These are phyloP conservation scores for Tillus elongatus DNA, from an alignment of 2,888 invertebrate genomes.

Conservation along the genomic window DNA sequence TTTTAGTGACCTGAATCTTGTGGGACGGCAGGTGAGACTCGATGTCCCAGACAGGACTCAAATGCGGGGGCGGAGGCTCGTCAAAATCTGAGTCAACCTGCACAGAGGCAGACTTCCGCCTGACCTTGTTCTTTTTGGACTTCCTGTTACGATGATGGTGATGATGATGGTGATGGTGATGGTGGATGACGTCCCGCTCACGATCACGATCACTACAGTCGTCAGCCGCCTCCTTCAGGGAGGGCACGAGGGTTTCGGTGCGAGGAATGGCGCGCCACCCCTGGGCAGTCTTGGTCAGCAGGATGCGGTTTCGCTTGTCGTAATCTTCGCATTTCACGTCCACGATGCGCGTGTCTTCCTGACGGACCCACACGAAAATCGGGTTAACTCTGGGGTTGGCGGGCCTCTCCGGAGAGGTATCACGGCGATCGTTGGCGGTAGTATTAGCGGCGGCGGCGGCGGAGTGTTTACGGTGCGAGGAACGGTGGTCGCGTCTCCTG, in stretches of 20 bases:
- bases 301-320: slow-evolving; percentile 75
- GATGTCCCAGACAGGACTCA: slow-evolving; percentile 42
- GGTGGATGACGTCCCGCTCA: slow-evolving; percentile 22
- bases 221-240: slow-evolving; percentile 41
- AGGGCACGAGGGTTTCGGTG: slow-evolving; percentile 53
- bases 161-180: slow-evolving; percentile 26
- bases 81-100: slow-evolving; percentile 35
- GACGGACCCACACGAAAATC: slow-evolving; percentile 78
- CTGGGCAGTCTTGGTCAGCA: slow-evolving; percentile 68
- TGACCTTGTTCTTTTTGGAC: slow-evolving; percentile 30
- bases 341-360: slow-evolving; percentile 69
- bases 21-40: slow-evolving; percentile 55
- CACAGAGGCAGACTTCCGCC: slow-evolving; percentile 36
- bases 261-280: slow-evolving; percentile 79
- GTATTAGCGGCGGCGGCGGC: slow-evolving; percentile 12
- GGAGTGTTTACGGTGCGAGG: too few relatives aligned
- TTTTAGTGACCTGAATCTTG: slow-evolving; percentile 50
- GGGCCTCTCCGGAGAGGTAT: slow-evolving; percentile 37
- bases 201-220: too few relatives aligned
- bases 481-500: slow-evolving; percentile 39
- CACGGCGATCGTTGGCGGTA: too few relatives aligned
- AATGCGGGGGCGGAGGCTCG: slow-evolving; percentile 8
- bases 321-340: slow-evolving; percentile 82
- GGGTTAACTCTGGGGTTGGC: slow-evolving; percentile 63
- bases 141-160: slow-evolving; percentile 26